Conservation (phyloP, 1,140 invertebrate species). For the Bombus waltoni region DNA sequence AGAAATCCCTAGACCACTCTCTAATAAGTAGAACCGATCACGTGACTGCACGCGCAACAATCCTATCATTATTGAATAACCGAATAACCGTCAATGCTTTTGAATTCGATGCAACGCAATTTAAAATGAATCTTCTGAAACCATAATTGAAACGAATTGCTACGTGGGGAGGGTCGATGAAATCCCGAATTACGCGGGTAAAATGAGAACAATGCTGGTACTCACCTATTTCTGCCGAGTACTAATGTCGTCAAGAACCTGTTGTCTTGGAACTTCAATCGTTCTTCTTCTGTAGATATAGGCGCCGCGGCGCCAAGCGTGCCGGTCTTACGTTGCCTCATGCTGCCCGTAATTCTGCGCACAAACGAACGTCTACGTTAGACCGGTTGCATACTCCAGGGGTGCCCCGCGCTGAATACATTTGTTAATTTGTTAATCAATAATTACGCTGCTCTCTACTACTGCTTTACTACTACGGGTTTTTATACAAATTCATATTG, state of each 20-base stretch:
- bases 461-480: no score
- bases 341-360: slow-evolving; percentile 74
- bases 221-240: slow-evolving; percentile 80
- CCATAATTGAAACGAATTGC: neutral
- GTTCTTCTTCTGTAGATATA: slow-evolving; percentile 69
- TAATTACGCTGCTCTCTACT: no score
- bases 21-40: neutral
- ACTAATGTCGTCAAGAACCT: slow-evolving; percentile 80
- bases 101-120: neutral
- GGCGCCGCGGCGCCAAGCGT: slow-evolving; percentile 59
- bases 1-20: neutral
- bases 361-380: slow-evolving; percentile 48
- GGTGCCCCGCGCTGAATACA: neutral
- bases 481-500: no score
- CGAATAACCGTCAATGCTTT: neutral
- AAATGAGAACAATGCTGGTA: slow-evolving; percentile 18
- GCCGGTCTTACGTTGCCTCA: slow-evolving; percentile 75
- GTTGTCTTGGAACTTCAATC: slow-evolving; percentile 80
- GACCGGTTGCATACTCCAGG: slow-evolving; percentile 37
- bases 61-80: neutral
- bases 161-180: no score
- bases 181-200: neutral
- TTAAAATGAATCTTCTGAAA: neutral
- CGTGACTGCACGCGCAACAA: neutral
- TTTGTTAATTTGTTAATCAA: no score